Percentiles rank a stretch among this genome's conserved stretches.
phyloP scores from a whole-genome alignment of 2,113 vertebrate genomes.

The Myotis brandtii region DNA sequence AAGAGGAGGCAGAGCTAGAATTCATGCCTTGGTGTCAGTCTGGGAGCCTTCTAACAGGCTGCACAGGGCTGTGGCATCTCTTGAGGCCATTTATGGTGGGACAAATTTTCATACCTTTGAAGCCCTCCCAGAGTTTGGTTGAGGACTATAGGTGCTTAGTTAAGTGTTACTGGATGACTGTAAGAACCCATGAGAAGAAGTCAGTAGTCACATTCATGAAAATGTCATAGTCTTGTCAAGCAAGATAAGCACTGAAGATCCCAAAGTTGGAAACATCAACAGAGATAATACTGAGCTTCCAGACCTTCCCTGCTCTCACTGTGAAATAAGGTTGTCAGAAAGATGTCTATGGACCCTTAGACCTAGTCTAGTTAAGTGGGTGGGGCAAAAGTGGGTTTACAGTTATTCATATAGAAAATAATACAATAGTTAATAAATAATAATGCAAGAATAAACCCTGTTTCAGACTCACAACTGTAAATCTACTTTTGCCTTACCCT shows the following conservation, averaged over 20 bases:
- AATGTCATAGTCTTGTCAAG: fast-evolving
- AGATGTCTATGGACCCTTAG: background rate
- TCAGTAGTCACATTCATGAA: fast-evolving
- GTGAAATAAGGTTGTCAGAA: background rate
- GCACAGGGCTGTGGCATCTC: fast-evolving
- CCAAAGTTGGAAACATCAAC: fast-evolving
- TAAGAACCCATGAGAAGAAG: too few species aligned
- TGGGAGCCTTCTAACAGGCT: background rate
- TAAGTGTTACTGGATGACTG: fast-evolving
- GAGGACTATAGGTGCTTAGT: background rate
- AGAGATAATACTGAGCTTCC: fast-evolving
- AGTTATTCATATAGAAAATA: background rate
- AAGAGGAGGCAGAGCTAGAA: background rate
- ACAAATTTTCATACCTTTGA: background rate
- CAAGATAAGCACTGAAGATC: fast-evolving
- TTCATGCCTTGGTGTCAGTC: fast-evolving
- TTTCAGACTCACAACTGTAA: background rate
- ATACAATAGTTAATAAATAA: background rate
- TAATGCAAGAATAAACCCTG: background rate
- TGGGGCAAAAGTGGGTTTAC: background rate
- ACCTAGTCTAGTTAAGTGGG: background rate
- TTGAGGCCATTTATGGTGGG: background rate
- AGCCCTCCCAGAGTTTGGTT: background rate
- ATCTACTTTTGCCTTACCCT: background rate
- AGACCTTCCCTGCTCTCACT: too few species aligned